These are phyloP conservation scores for Vulpes vulpes DNA, from an alignment of 2,113 vertebrate genomes.

Conservation along the genomic window DNA sequence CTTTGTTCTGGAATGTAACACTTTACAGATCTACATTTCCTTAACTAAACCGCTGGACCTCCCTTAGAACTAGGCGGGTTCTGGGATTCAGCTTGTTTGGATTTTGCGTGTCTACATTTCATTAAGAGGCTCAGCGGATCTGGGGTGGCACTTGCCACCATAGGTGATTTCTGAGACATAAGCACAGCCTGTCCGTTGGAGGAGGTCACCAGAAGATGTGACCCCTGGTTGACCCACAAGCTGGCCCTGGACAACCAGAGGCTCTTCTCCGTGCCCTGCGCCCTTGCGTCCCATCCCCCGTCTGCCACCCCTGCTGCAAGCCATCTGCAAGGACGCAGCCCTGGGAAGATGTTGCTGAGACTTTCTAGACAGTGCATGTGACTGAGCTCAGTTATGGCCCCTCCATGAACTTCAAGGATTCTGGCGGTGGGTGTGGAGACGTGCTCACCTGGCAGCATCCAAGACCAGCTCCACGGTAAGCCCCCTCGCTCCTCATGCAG, in stretches of 20 bases:
- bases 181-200: background rate
- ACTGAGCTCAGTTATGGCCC: no score
- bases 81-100: background rate
- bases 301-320: fast-evolving
- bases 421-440: background rate
- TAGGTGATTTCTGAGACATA: background rate
- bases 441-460: fast-evolving
- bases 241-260: background rate
- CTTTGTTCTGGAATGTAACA: background rate
- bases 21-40: background rate
- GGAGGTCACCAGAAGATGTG: background rate
- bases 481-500: background rate
- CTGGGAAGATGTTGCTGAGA: background rate
- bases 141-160: background rate
- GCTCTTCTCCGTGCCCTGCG: no score
- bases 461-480: background rate
- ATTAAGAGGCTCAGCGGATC: background rate
- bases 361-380: no score
- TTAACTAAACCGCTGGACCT: background rate
- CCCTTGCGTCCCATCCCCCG: background rate
- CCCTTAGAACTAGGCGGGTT: background rate
- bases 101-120: background rate
- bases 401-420: background rate
- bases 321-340: fast-evolving
- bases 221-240: background rate